These are phyloP conservation scores for Agonopterix arenella DNA, from an alignment of 2,888 invertebrate species.

Conservation along the genomic window DNA sequence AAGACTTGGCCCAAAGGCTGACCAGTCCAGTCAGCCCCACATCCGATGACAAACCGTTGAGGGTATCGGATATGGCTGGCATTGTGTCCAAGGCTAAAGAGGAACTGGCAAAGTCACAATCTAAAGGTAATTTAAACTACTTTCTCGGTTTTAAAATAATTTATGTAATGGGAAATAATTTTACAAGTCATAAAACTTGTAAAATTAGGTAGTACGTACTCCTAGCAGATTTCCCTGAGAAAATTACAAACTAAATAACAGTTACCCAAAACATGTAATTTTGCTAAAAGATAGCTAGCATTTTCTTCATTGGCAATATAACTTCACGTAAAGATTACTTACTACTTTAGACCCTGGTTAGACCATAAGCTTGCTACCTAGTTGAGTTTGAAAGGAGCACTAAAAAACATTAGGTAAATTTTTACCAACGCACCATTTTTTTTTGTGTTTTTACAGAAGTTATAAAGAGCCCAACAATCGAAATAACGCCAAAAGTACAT, in stretches of 20 bases:
- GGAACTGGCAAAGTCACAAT: conserved; percentile 91
- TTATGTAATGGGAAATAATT: background rate
- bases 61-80: conserved; percentile 91
- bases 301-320: too few relatives aligned
- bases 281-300: too few relatives aligned
- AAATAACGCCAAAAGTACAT: conserved; percentile 78
- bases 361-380: too few relatives aligned
- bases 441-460: conserved; percentile 74
- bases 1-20: conserved; percentile 91
- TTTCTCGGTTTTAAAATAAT: background rate
- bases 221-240: too few relatives aligned
- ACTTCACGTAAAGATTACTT: too few relatives aligned
- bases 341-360: too few relatives aligned
- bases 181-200: background rate
- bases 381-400: background rate
- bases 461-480: conserved; percentile 82
- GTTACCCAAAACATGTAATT: too few relatives aligned
- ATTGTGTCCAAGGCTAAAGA: conserved; percentile 96
- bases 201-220: too few relatives aligned
- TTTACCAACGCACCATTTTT: background rate
- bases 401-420: background rate
- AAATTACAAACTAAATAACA: too few relatives aligned
- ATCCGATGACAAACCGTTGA: conserved; percentile 78
- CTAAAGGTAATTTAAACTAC: conserved; percentile 73
- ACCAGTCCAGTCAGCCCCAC: conserved; percentile 79